These are phyloP conservation scores for Polyommatus icarus DNA, from an alignment of 2,888 invertebrate species.

Conservation along the genomic window DNA sequence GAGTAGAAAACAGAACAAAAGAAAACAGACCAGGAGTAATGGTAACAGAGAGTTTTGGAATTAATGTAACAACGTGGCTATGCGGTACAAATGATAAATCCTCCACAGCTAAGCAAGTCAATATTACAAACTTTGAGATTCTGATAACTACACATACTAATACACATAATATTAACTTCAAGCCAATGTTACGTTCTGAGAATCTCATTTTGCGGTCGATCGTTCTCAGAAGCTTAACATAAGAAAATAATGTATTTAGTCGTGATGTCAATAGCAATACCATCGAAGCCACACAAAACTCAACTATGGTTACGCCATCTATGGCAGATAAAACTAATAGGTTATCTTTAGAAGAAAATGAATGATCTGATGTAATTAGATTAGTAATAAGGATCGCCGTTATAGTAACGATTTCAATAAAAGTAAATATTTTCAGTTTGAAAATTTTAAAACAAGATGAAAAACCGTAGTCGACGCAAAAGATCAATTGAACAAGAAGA, in stretches of 20 bases:
- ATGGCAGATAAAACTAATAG: too few relatives aligned
- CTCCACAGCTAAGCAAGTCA: too few relatives aligned
- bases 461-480: slow-evolving; percentile 3
- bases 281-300: not conserved
- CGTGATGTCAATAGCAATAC: not conserved
- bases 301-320: not conserved
- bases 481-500: not conserved
- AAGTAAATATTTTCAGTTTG: not conserved
- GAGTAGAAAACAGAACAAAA: not conserved
- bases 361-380: not conserved
- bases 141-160: not conserved
- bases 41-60: not conserved
- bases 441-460: slow-evolving; percentile 1
- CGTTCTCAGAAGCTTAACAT: not conserved
- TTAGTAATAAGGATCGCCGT: too few relatives aligned
- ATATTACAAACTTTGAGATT: not conserved
- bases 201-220: not conserved
- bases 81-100: not conserved
- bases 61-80: too few relatives aligned
- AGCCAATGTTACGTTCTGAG: not conserved
- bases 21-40: not conserved
- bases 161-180: not conserved
- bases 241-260: not conserved
- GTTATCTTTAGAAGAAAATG: too few relatives aligned
- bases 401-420: not conserved